Conservation (phyloP, 2,888 invertebrate genomes). For the Aspidapion aeneum region DNA sequence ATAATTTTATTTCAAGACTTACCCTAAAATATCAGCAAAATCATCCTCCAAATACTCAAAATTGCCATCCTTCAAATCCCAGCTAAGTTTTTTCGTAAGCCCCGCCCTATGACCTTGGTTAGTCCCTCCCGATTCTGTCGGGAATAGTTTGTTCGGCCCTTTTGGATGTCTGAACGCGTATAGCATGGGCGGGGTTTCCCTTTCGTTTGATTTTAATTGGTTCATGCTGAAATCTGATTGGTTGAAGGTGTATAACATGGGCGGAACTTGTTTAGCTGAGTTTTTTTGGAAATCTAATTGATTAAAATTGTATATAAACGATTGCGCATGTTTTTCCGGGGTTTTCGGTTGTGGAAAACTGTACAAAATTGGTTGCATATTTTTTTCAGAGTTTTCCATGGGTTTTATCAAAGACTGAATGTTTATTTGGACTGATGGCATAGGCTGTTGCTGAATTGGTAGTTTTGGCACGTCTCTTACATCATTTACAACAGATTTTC, state of each 20-base stretch:
- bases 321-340: constrained; percentile 9
- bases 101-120: constrained; percentile 16
- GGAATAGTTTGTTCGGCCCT: constrained; percentile 42
- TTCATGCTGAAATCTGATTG: constrained; percentile 38
- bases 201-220: constrained; percentile 41
- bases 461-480: constrained; percentile 17
- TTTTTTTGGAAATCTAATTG: constrained; percentile 31
- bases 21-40: constrained; percentile 73
- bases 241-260: constrained; percentile 44
- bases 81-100: constrained; percentile 37
- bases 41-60: constrained; percentile 54
- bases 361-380: constrained; percentile 44
- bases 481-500: not conserved
- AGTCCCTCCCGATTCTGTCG: constrained; percentile 23
- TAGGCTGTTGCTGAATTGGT: constrained; percentile 26
- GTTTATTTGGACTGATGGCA: constrained; percentile 46
- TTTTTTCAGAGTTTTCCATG: constrained; percentile 37
- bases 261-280: constrained; percentile 30
- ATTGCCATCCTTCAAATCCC: constrained; percentile 41
- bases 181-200: constrained; percentile 36
- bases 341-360: constrained; percentile 35
- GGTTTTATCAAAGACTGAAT: constrained; percentile 45
- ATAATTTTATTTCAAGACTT: constrained; percentile 30
- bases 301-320: not conserved
- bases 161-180: constrained; percentile 45